Evolutionary conservation across 2,113 vertebrate species (phyloP).

Genomic region (Tragelaphus scriptus): DNA sequence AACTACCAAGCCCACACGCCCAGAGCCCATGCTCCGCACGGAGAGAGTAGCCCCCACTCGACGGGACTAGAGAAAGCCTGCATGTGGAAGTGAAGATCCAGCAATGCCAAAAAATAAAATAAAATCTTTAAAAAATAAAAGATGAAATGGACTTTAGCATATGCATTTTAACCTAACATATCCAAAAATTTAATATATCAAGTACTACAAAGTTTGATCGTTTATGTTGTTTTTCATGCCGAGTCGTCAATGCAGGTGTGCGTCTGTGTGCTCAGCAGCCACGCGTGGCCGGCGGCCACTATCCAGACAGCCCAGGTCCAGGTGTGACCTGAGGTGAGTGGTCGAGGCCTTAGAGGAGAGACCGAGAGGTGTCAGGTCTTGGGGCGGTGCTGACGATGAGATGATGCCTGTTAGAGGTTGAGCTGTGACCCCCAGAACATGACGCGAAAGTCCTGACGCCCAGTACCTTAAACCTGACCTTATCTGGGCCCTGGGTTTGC

Average conservation of each 20-base stretch:
- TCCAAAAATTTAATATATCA: neutral
- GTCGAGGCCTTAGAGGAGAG: neutral
- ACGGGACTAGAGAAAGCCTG: neutral
- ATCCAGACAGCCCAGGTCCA: neutral
- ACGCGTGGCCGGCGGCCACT: rapidly evolving
- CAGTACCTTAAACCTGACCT: neutral
- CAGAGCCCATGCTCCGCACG: neutral
- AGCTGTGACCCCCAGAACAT: neutral
- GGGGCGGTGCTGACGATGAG: too few relatives aligned
- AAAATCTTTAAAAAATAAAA: neutral
- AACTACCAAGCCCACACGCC: rapidly evolving
- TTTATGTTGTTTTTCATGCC: rapidly evolving
- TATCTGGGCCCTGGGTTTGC: neutral
- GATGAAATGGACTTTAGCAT: neutral
- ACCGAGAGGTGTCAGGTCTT: neutral
- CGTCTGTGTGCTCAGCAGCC: neutral
- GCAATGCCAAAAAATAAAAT: neutral
- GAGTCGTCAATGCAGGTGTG: rapidly evolving
- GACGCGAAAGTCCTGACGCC: neutral
- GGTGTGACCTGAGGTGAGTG: neutral
- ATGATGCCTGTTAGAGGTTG: too few relatives aligned
- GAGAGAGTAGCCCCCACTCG: neutral
- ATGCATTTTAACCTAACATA: neutral
- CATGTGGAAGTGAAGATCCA: neutral
- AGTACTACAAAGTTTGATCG: neutral